Conservation (phyloP, 2,888 invertebrate species). For the Ethmia dodecea region DNA sequence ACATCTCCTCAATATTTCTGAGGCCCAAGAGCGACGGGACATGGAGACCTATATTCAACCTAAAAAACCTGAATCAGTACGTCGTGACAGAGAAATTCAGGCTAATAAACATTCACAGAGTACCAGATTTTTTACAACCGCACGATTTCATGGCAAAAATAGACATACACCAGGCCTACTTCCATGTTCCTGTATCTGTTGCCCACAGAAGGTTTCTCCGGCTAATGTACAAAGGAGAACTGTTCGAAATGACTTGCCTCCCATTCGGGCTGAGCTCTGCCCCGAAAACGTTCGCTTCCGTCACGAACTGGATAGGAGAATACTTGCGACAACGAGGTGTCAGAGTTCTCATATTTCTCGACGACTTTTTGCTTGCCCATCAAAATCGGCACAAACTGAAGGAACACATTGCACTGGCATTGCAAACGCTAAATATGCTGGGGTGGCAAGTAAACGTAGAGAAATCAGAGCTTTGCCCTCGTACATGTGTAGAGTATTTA, state of each 20-base stretch:
- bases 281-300: conserved; percentile 7
- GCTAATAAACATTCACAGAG: no score
- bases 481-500: neutral
- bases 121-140: no score
- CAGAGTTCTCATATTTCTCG: conserved; percentile 8
- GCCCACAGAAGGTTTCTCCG: neutral
- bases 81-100: no score
- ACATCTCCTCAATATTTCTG: no score
- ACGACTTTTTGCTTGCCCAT: conserved; percentile 6
- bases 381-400: neutral
- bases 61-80: no score
- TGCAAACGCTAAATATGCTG: neutral
- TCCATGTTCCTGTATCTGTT: neutral
- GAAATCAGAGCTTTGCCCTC: neutral
- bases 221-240: neutral
- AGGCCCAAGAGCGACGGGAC: no score
- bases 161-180: no score
- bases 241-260: conserved; percentile 5
- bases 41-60: no score
- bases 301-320: conserved; percentile 10
- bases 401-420: neutral
- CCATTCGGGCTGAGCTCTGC: conserved; percentile 14
- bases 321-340: conserved; percentile 4
- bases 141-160: no score
- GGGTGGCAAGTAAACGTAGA: neutral